phyloP scores from a whole-genome alignment of 1,140 invertebrate genomes.

The Carposina sasakii region DNA sequence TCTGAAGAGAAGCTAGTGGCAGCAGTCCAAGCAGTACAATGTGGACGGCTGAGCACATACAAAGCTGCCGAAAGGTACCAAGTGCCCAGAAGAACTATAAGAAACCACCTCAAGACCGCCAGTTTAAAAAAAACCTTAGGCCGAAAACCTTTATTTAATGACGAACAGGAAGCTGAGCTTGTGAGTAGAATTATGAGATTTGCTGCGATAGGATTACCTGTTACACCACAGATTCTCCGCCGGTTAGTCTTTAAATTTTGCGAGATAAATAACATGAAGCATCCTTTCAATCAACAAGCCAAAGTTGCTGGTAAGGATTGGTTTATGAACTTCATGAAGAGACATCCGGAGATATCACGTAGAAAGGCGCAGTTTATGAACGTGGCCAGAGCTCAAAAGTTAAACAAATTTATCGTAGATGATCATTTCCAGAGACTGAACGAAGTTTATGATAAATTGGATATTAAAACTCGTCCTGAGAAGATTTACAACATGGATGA shows the following conservation, averaged over 20 bases:
- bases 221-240: slow-evolving; percentile 30
- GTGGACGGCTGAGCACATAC: slow-evolving; percentile 17
- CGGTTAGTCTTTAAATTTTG: slow-evolving; percentile 28
- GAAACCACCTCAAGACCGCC: slow-evolving; percentile 23
- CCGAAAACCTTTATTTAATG: slow-evolving; percentile 26
- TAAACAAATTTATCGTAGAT: neutral
- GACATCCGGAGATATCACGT: neutral
- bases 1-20: neutral
- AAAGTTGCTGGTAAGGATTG: neutral
- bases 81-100: slow-evolving; percentile 29
- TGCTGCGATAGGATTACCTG: slow-evolving; percentile 29
- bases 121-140: slow-evolving; percentile 26
- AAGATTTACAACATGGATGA: neutral
- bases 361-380: neutral
- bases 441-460: neutral
- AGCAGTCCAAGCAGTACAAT: slow-evolving; percentile 10
- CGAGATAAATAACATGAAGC: slow-evolving; percentile 18
- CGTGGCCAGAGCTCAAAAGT: neutral
- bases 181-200: slow-evolving; percentile 26
- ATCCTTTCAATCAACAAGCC: neutral
- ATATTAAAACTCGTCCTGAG: neutral
- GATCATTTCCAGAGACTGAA: neutral
- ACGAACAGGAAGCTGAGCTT: slow-evolving; percentile 29
- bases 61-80: slow-evolving; percentile 29
- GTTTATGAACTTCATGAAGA: neutral